Percentiles rank a stretch among this genome's conserved stretches.
Conservation (phyloP, 2,113 vertebrate species). For the Varanus komodoensis region DNA sequence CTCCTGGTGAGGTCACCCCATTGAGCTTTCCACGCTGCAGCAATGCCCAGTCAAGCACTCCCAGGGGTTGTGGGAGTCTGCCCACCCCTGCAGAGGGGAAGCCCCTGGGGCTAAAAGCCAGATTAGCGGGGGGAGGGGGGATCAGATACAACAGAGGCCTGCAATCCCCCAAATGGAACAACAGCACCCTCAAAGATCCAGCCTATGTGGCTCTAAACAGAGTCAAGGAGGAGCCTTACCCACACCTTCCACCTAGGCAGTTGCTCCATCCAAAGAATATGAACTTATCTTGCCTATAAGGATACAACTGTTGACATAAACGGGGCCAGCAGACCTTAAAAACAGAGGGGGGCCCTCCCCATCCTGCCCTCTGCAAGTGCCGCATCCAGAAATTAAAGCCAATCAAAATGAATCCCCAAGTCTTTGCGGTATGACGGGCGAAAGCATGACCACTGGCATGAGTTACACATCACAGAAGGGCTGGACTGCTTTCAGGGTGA, state of each 20-base stretch:
- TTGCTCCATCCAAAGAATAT: conserved; percentile 59
- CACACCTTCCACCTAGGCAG: not conserved
- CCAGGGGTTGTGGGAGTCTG: not conserved
- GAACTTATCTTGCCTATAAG: no score
- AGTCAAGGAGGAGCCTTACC: not conserved
- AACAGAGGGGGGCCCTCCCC: not conserved
- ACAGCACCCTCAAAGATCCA: not conserved
- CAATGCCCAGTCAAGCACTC: not conserved
- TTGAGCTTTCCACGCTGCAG: not conserved
- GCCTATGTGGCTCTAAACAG: not conserved
- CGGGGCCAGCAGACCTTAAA: not conserved
- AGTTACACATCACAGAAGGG: not conserved
- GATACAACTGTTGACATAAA: conserved; percentile 17
- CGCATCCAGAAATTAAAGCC: not conserved
- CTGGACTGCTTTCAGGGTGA: rapidly evolving
- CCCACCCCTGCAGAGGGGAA: no score
- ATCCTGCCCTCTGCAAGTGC: conserved; percentile 47
- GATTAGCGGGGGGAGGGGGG: no score
- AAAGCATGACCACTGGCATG: not conserved
- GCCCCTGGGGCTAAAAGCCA: no score
- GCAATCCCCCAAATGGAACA: not conserved
- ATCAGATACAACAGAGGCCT: no score
- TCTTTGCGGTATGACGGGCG: conserved; percentile 22
- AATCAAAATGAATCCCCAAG: conserved; percentile 33
- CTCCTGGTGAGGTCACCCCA: no score